Percentiles rank a stretch among this genome's conserved stretches.
These are phyloP conservation scores for Drosophila sp. DNA, from an alignment of 1,140 invertebrate species.

Conservation along the genomic window DNA sequence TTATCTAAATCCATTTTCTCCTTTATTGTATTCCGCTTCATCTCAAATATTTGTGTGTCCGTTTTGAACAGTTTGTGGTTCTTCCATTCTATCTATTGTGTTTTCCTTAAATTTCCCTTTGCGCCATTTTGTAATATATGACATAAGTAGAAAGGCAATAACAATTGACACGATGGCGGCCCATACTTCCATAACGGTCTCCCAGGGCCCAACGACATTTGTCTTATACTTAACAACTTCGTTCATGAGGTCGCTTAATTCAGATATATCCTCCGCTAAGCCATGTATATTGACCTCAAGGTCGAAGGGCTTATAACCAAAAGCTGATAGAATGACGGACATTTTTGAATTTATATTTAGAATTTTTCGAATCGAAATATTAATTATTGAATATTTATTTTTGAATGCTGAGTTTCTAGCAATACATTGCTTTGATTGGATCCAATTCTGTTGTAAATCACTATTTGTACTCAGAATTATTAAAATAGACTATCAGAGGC, in stretches of 20 bases:
- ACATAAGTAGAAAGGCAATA: not conserved
- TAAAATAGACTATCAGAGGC: too few relatives aligned
- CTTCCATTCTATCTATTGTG: not conserved
- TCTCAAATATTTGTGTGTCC: not conserved
- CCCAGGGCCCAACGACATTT: slow-evolving; percentile 13
- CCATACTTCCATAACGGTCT: slow-evolving; percentile 14
- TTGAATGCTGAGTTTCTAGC: not conserved
- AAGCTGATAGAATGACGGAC: slow-evolving; percentile 7
- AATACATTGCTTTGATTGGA: not conserved
- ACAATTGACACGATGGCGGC: slow-evolving; percentile 9
- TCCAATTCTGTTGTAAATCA: too few relatives aligned
- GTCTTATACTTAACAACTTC: slow-evolving; percentile 30
- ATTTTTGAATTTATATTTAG: slow-evolving; percentile 17
- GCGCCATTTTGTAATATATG: not conserved
- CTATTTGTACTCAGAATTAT: too few relatives aligned
- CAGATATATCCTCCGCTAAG: slow-evolving; percentile 58
- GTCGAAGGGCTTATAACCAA: slow-evolving; percentile 26
- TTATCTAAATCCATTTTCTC: not conserved
- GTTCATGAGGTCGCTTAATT: slow-evolving; percentile 25
- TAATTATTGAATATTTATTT: not conserved
- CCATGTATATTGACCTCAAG: slow-evolving; percentile 42
- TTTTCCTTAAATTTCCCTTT: not conserved
- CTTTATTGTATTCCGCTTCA: too few relatives aligned
- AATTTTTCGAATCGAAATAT: slow-evolving; percentile 4
- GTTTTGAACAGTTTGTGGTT: not conserved